Conservation (phyloP, 1,140 invertebrate species). For the Ostrea denselamellosa region DNA sequence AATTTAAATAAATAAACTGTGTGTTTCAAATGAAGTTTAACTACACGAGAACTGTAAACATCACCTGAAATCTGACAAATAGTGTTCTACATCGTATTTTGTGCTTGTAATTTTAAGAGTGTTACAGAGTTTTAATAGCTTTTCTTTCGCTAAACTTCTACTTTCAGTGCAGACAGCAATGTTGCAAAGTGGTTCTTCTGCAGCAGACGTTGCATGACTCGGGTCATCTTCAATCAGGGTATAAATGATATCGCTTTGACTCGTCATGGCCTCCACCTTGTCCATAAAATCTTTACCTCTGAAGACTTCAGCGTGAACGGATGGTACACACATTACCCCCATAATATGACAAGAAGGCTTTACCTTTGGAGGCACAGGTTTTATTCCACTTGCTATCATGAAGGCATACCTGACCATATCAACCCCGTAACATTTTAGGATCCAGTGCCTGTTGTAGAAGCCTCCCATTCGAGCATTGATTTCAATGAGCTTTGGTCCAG, state of each 20-base stretch:
- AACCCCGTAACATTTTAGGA: slow-evolving; percentile 56
- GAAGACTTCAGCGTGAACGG: slow-evolving; percentile 50
- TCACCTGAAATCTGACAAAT: slow-evolving; percentile 51
- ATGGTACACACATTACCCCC: slow-evolving; percentile 65
- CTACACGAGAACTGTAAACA: too few relatives aligned
- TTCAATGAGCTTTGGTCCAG: slow-evolving; percentile 67
- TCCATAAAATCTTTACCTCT: background rate
- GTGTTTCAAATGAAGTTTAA: too few relatives aligned
- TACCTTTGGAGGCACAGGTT: slow-evolving; percentile 51
- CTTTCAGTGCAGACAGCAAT: slow-evolving; percentile 55
- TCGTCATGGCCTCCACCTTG: slow-evolving; percentile 44
- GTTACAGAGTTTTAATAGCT: slow-evolving; percentile 55
- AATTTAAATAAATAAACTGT: too few relatives aligned
- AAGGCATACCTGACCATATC: slow-evolving; percentile 59
- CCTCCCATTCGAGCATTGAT: slow-evolving; percentile 69
- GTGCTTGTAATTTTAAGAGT: slow-evolving; percentile 49
- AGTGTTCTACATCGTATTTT: slow-evolving; percentile 55
- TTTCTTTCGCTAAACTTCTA: slow-evolving; percentile 43
- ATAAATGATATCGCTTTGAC: slow-evolving; percentile 34
- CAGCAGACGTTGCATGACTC: background rate
- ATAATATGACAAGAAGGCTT: slow-evolving; percentile 46
- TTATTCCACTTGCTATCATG: slow-evolving; percentile 58
- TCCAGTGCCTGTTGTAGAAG: slow-evolving; percentile 66
- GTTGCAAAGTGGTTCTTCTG: slow-evolving; percentile 59
- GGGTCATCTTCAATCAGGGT: slow-evolving; percentile 50